A percentile compares a stretch with the other conserved stretches of the same genome.
Conservation (phyloP, 2,797 vertebrate species). For the Ciconia nigra region DNA sequence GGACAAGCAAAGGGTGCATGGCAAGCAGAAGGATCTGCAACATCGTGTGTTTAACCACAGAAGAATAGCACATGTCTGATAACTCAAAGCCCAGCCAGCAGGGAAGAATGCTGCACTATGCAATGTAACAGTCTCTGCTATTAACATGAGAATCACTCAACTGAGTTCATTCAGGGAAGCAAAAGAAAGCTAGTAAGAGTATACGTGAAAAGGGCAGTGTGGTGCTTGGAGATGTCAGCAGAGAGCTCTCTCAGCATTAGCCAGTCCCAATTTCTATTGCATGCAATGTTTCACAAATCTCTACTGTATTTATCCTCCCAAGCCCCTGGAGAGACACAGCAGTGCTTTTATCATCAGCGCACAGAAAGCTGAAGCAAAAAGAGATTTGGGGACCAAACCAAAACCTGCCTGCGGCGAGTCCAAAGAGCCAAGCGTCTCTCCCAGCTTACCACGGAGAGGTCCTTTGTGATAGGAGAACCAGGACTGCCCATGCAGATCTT, state of each 20-base stretch:
- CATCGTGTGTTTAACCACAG: fast-evolving
- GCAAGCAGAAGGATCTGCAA: background rate
- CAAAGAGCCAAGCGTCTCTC: fast-evolving
- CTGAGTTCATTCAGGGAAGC: background rate
- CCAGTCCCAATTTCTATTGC: fast-evolving
- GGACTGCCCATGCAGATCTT: background rate
- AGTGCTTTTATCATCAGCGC: fast-evolving
- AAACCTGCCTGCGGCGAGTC: background rate
- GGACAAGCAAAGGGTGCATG: fast-evolving
- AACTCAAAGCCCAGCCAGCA: background rate
- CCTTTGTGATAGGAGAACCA: fast-evolving
- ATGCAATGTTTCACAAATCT: fast-evolving
- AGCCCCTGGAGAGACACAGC: background rate
- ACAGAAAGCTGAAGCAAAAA: background rate
- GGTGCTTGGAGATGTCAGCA: background rate
- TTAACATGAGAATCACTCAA: fast-evolving
- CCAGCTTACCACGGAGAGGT: fast-evolving
- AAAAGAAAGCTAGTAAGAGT: too few species aligned
- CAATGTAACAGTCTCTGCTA: fast-evolving
- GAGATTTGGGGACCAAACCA: background rate
- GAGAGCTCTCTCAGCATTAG: background rate
- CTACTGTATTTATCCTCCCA: background rate
- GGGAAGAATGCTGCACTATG: fast-evolving
- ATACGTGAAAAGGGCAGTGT: fast-evolving
- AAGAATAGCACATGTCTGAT: fast-evolving